These are phyloP conservation scores for Indri indri DNA, from an alignment of 2,113 vertebrate species.

Conservation along the genomic window DNA sequence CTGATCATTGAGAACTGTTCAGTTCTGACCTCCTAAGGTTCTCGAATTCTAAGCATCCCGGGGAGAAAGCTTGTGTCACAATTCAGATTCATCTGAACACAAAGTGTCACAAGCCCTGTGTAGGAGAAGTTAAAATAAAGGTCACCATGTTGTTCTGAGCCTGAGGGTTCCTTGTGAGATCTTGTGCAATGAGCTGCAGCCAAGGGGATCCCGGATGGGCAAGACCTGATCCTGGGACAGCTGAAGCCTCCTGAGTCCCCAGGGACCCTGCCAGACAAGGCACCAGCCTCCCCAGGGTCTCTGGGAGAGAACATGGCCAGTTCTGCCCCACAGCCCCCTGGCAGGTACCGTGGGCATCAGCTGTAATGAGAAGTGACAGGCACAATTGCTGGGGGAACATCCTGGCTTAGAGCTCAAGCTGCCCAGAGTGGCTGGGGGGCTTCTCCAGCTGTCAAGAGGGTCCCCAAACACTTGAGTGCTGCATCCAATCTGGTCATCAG, in stretches of 20 bases:
- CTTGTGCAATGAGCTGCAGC: background rate
- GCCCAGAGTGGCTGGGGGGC: conserved; percentile 46
- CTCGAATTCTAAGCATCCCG: conserved; percentile 26
- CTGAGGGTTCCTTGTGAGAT: background rate
- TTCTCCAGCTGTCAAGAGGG: conserved; percentile 67
- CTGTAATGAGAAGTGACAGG: conserved; percentile 74
- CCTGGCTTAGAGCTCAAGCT: conserved; percentile 56
- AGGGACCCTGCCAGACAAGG: background rate
- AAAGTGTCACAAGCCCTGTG: background rate
- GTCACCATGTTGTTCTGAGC: background rate
- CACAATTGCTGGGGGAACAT: conserved; percentile 39
- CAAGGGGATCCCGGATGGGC: background rate
- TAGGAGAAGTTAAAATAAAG: background rate
- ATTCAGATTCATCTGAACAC: background rate
- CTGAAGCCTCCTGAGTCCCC: background rate
- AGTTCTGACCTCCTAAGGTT: background rate
- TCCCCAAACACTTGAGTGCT: conserved; percentile 60
- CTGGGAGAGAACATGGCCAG: background rate
- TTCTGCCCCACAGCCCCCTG: background rate
- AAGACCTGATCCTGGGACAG: background rate
- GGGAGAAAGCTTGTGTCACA: background rate
- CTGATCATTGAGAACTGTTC: background rate
- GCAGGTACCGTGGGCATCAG: conserved; percentile 20
- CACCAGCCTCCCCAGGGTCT: background rate
- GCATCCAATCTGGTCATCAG: conserved; percentile 59